Evolutionary conservation across 2,113 vertebrate genomes (phyloP), one percentile per base, ranked within the genome.

Genomic region (Coryphaenoides rupestris): DNA sequence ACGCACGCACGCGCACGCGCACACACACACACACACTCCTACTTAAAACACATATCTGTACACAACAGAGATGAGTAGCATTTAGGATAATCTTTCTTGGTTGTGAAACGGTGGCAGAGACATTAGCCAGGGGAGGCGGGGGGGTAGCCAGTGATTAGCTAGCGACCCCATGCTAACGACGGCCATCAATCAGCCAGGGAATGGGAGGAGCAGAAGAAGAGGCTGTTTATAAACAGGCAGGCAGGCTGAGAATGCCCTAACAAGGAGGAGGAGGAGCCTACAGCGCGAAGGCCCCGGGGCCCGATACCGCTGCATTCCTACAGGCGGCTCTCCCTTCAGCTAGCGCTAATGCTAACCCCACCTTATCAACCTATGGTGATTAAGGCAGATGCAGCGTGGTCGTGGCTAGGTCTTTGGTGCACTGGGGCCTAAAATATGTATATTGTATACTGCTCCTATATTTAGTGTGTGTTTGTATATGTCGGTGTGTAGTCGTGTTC

Each of bases 211-310:
- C 70, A 62, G 83, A 85, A 84, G 69, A 66, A 77, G 76, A 84
- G 69, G 76, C 86, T 89, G 87, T 91, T 90, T 91, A 92, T 90
- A 90, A 88, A 90, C 83, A 87, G 73, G 40, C 68, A 22, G 68
- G n/a, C n/a, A n/a, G 75, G 69, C 78, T 77, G 90, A 88, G 90
- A 92, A 89, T 91, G 79, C 87, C 62, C 83, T 91, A 92, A 92
- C 91, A 87, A 91, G 88, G 69, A 1, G n/a, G n/a, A n/a, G n/a
- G n/a, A n/a, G n/a, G 28, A 33, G 33, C 9, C 24, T 26, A 3
- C 24, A 26, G 24, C 24, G 6, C 6, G 24, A 3, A 26, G 24
- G n/a, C n/a, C n/a, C 24, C 24, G 24, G 15, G 47, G 47, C 3
- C 47, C 47, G 47, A 50, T 50, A 50, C 16, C 9, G 15, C 47